These are phyloP conservation scores for Hymenochirus boettgeri DNA, from an alignment of 2,113 vertebrate species.

Conservation along the genomic window DNA sequence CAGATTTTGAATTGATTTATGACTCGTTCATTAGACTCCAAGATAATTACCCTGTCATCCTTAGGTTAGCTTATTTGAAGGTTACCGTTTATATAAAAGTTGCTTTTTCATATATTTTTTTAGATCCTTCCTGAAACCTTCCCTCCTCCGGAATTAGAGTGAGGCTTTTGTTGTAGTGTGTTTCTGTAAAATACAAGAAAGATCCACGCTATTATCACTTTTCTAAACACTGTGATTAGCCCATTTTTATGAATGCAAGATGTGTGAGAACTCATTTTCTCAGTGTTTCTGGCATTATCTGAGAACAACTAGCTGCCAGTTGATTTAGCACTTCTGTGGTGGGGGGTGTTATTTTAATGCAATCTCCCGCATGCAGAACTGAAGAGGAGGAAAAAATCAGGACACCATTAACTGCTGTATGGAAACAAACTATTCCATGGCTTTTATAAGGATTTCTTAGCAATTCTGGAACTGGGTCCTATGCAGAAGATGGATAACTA, in stretches of 20 bases:
- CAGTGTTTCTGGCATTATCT: not conserved
- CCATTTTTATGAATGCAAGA: constrained; percentile 2
- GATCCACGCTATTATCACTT: constrained; percentile 2
- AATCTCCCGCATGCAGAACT: not conserved
- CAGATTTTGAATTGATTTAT: no score
- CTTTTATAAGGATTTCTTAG: no score
- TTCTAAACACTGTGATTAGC: constrained; percentile 3
- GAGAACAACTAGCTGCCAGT: not conserved
- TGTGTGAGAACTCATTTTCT: not conserved
- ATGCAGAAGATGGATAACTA: no score
- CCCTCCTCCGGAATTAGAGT: not conserved
- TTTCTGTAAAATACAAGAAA: not conserved
- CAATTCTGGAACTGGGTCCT: no score
- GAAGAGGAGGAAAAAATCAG: not conserved
- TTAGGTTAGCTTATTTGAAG: not conserved
- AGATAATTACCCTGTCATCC: no score
- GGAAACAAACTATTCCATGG: no score
- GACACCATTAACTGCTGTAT: not conserved
- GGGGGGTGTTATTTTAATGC: not conserved
- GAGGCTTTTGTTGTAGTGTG: not conserved
- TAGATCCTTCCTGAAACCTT: not conserved
- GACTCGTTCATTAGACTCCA: no score
- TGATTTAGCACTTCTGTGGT: not conserved
- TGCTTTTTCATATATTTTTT: constrained; percentile 1
- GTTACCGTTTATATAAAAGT: not conserved